phyloP scores from a whole-genome alignment of 2,888 invertebrate genomes.

The Epirrhoe alternata region DNA sequence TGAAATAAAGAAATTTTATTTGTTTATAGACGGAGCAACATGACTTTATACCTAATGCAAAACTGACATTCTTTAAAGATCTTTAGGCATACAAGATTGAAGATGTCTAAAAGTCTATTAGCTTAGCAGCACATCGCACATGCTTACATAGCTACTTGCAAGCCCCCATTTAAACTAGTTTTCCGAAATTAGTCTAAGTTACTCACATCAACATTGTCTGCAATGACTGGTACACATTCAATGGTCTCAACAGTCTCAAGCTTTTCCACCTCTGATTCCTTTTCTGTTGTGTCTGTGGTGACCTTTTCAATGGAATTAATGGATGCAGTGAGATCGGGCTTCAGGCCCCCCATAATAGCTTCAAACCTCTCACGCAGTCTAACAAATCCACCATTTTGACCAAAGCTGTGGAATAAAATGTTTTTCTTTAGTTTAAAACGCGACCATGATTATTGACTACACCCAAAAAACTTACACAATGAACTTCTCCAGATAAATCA shows the following conservation, averaged over 20 bases:
- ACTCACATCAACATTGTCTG: conserved; percentile 71
- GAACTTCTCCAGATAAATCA: no score
- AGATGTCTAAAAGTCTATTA: no score
- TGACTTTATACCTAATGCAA: no score
- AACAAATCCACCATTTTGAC: conserved; percentile 95
- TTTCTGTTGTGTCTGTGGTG: conserved; percentile 71
- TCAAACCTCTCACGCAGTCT: conserved; percentile 93
- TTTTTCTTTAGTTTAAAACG: neutral
- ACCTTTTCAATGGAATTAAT: conserved; percentile 75
- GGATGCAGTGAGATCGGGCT: conserved; percentile 74
- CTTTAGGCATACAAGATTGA: no score
- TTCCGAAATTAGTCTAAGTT: neutral
- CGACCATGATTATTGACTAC: no score
- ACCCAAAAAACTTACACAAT: no score
- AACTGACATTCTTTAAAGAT: no score
- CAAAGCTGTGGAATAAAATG: conserved; percentile 86
- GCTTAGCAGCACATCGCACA: no score
- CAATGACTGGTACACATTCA: conserved; percentile 58
- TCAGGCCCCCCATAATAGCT: conserved; percentile 86
- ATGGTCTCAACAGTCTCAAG: conserved; percentile 58
- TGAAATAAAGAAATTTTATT: no score
- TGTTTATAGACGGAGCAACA: no score
- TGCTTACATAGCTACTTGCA: no score
- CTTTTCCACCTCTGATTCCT: conserved; percentile 67
- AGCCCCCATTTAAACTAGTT: neutral